phyloP scores from a whole-genome alignment of 2,113 vertebrate genomes.

The Podilymbus podiceps region DNA sequence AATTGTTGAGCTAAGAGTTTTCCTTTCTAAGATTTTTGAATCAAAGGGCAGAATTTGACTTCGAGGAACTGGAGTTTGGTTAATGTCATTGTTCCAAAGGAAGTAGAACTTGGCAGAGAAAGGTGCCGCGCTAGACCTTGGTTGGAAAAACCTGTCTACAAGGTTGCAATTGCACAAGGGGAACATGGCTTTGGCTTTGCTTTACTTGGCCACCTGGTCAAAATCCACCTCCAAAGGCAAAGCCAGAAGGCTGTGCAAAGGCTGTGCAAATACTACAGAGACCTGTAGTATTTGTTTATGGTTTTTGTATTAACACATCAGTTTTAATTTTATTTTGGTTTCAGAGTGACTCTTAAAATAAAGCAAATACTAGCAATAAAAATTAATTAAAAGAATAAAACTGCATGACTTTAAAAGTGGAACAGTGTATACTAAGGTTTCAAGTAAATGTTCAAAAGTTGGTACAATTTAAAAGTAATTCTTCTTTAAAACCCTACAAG shows the following conservation, averaged over 20 bases:
- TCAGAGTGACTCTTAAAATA: not conserved
- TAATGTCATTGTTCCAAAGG: not conserved
- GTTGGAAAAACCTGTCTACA: not conserved
- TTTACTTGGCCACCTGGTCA: not conserved
- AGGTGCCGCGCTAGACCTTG: not conserved
- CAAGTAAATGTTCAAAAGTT: not conserved
- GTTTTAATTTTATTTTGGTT: not conserved
- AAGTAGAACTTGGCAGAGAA: not conserved
- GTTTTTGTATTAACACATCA: not conserved
- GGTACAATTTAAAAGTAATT: not conserved
- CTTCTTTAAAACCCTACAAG: not conserved
- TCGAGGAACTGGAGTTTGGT: not conserved
- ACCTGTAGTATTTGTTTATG: not conserved
- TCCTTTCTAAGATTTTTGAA: not conserved
- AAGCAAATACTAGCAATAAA: constrained; percentile 1
- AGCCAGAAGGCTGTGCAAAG: not conserved
- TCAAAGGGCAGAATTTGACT: not conserved
- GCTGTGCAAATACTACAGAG: not conserved
- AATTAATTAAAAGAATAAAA: constrained; percentile 1
- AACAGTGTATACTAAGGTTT: not conserved
- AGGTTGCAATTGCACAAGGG: not conserved
- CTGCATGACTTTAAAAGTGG: not conserved
- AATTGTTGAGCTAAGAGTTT: not conserved
- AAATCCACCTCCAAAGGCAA: not conserved
- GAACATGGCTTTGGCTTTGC: not conserved